Conservation (phyloP, 2,888 invertebrate species). For the Ichneumon xanthorius region DNA sequence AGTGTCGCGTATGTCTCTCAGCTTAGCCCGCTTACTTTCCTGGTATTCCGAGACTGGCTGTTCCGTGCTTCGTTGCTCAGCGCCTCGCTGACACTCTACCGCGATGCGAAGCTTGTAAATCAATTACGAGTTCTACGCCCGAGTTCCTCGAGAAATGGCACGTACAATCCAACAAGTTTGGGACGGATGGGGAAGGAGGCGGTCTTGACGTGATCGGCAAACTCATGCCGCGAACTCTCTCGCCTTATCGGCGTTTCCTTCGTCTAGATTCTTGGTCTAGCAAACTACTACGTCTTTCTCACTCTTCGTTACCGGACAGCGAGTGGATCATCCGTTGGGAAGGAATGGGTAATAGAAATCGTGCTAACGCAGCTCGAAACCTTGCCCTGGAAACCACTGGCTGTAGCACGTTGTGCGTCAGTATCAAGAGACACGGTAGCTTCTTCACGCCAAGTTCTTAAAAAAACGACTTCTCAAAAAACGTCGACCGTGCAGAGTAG, state of each 20-base stretch:
- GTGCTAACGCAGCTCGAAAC: conserved; percentile 17
- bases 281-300: conserved; percentile 41
- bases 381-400: not conserved
- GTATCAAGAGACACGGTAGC: not conserved
- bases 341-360: conserved; percentile 37
- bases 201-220: conserved; percentile 83
- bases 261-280: conserved; percentile 5
- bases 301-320: conserved; percentile 28
- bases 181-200: conserved; percentile 2
- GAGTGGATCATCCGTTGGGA: conserved; percentile 12
- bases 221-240: conserved; percentile 75
- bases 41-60: not conserved
- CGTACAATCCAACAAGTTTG: conserved; percentile 80
- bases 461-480: no score
- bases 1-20: conserved; percentile 41
- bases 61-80: conserved; percentile 22
- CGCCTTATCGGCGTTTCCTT: conserved; percentile 61
- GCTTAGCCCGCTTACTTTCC: conserved; percentile 37
- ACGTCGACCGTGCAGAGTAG: no score
- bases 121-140: conserved; percentile 82
- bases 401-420: not conserved
- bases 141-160: conserved; percentile 80
- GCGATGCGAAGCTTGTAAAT: conserved; percentile 82
- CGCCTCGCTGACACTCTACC: conserved; percentile 66
- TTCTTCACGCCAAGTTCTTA: no score